A percentile compares a stretch with the other conserved stretches of the same genome.
Conservation (phyloP, 1,140 invertebrate genomes). For the Diabrotica virgifera region DNA sequence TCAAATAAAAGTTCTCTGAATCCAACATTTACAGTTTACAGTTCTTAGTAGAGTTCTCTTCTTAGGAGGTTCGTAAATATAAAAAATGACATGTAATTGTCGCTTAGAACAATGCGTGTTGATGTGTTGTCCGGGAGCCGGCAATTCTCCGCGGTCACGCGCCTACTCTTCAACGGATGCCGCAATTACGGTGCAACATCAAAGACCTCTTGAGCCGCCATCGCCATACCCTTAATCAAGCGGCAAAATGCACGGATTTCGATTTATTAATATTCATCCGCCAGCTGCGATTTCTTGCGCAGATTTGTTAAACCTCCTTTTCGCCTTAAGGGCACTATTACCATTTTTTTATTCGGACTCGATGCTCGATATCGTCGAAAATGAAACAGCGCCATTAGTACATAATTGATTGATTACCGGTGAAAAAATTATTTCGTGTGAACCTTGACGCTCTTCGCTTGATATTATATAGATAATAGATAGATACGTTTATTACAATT, state of each 20-base stretch:
- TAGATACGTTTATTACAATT: no score
- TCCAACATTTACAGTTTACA: not conserved
- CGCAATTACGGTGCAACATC: not conserved
- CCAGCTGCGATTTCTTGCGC: constrained; percentile 7
- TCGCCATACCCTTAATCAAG: not conserved
- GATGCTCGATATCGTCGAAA: not conserved
- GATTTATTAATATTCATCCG: not conserved
- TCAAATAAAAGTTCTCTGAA: not conserved
- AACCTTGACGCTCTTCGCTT: no score
- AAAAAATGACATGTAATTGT: constrained; percentile 11
- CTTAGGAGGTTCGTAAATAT: not conserved
- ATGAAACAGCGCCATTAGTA: not conserved
- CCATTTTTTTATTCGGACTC: not conserved
- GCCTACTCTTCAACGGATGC: constrained; percentile 5
- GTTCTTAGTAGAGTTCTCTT: not conserved
- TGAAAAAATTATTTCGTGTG: not conserved
- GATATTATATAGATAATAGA: no score
- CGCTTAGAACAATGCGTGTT: constrained; percentile 9
- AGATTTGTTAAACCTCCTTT: not conserved
- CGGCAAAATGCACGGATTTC: constrained; percentile 10
- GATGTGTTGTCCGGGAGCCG: constrained; percentile 12
- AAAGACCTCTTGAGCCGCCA: not conserved
- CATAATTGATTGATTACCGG: not conserved
- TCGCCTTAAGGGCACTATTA: not conserved
- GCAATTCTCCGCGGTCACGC: constrained; percentile 5